These are phyloP conservation scores for Coregonus clupeaformis DNA, from an alignment of 2,113 vertebrate genomes.

Conservation along the genomic window DNA sequence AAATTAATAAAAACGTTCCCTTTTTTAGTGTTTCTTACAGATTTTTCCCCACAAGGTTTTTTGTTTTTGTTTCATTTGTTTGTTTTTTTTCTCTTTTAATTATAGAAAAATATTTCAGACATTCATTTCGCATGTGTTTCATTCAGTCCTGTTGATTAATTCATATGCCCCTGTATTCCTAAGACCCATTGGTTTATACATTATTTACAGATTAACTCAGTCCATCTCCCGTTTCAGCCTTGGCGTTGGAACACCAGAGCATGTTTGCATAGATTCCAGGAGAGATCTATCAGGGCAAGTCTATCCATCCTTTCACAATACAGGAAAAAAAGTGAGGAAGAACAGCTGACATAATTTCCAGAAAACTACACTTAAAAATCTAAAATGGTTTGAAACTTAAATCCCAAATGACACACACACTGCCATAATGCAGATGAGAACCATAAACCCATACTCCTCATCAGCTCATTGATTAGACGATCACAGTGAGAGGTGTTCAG, in stretches of 20 bases:
- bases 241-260: slow-evolving; percentile 43
- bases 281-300: slow-evolving; percentile 4
- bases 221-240: slow-evolving; percentile 48
- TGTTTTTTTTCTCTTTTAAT: slow-evolving; percentile 55
- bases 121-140: slow-evolving; percentile 68
- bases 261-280: slow-evolving; percentile 77
- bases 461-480: not conserved
- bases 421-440: not conserved
- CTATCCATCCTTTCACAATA: slow-evolving; percentile 23
- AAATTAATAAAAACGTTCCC: slow-evolving; percentile 84
- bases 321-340: not conserved
- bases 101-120: slow-evolving; percentile 81
- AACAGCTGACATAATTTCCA: not conserved
- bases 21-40: slow-evolving; percentile 76
- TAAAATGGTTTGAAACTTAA: not conserved
- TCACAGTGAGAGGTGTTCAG: slow-evolving; percentile 27
- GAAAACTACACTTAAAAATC: slow-evolving; percentile 5
- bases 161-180: slow-evolving; percentile 40
- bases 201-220: slow-evolving; percentile 60
- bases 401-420: not conserved
- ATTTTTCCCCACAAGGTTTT: slow-evolving; percentile 53
- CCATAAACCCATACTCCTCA: not conserved
- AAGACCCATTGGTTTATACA: slow-evolving; percentile 49
- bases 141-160: slow-evolving; percentile 55
- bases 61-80: slow-evolving; percentile 57